Evolutionary conservation across 1,140 invertebrate species (phyloP).

Genomic region (Melanaphis sacchari): DNA sequence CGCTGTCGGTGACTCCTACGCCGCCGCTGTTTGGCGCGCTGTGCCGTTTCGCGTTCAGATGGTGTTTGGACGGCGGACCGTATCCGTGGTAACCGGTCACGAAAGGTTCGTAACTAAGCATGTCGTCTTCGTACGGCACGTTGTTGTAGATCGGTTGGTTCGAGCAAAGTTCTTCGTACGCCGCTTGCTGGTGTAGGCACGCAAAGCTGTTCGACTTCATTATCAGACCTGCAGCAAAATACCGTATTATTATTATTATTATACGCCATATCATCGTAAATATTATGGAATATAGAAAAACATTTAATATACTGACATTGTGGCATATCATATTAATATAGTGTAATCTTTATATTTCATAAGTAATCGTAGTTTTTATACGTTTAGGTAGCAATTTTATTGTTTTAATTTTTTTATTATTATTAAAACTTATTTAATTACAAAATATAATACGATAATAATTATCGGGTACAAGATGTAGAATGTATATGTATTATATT

Average conservation of each 20-base stretch:
- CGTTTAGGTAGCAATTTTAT: no score
- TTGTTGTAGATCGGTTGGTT: conserved; percentile 53
- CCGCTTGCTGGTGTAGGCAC: conserved; percentile 43
- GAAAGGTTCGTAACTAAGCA: conserved; percentile 26
- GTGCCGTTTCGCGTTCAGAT: conserved; percentile 6
- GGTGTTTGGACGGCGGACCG: neutral
- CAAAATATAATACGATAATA: no score
- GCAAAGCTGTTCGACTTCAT: conserved; percentile 51
- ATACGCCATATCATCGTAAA: no score
- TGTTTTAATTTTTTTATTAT: no score
- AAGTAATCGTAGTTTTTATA: no score
- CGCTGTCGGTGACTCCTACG: neutral
- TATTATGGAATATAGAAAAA: no score
- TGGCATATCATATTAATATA: no score
- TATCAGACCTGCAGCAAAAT: conserved; percentile 21
- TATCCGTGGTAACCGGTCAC: neutral
- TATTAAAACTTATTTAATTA: no score
- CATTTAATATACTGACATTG: no score
- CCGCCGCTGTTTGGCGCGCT: neutral
- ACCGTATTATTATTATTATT: neutral
- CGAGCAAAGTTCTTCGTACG: conserved; percentile 45
- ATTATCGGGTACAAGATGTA: no score
- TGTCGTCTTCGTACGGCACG: conserved; percentile 47
- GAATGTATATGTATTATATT: no score
- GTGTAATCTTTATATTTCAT: no score